These are phyloP conservation scores for Cervus canadensis DNA, from an alignment of 2,113 vertebrate species.

Conservation along the genomic window DNA sequence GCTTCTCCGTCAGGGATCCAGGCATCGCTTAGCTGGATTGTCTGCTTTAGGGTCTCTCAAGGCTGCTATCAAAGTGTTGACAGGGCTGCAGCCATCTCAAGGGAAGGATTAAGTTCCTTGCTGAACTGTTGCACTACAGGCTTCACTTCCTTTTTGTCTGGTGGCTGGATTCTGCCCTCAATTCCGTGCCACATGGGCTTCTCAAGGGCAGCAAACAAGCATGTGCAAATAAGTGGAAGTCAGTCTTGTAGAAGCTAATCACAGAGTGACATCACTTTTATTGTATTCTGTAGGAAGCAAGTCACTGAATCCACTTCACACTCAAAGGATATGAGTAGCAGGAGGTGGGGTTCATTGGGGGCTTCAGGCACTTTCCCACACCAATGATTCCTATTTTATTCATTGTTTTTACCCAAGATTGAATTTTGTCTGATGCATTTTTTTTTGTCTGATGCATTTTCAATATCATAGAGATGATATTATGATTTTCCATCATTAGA, in stretches of 20 bases:
- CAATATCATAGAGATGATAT: background rate
- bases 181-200: background rate
- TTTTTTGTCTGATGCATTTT: background rate
- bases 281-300: background rate
- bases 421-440: background rate
- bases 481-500: background rate
- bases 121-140: background rate
- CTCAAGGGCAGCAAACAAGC: background rate
- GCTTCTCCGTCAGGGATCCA: background rate
- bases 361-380: background rate
- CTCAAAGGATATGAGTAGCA: background rate
- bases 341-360: background rate
- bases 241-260: background rate
- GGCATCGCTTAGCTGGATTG: background rate
- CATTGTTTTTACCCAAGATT: background rate
- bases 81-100: background rate
- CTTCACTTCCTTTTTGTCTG: background rate
- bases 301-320: background rate
- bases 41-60: background rate
- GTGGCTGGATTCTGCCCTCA: background rate
- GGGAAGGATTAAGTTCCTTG: background rate
- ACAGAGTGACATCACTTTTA: background rate
- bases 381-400: background rate
- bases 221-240: background rate
- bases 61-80: background rate